A percentile compares a stretch with the other conserved stretches of the same genome.
These are phyloP conservation scores for Acanthaster planci DNA, from an alignment of 35 echinoderm and acorn worm species.

Conservation along the genomic window DNA sequence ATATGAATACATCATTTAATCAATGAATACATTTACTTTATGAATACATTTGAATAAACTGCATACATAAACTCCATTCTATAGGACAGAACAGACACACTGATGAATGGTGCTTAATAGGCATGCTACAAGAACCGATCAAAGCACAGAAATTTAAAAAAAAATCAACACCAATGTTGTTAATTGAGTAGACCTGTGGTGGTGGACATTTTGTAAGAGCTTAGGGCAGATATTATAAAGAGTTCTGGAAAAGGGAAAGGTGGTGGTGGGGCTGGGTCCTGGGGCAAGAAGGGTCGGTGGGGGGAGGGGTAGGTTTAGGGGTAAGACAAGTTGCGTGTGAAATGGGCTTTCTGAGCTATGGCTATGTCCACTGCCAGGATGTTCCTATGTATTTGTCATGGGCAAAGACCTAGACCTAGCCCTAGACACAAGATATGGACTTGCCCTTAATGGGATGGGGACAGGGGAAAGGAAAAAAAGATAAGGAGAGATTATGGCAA, in stretches of 20 bases:
- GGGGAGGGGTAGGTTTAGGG: not conserved
- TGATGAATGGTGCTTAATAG: slow-evolving; percentile 33
- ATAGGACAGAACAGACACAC: slow-evolving; percentile 26
- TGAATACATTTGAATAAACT: slow-evolving; percentile 1
- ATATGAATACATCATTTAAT: too few species aligned
- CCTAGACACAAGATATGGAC: too few species aligned
- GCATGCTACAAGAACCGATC: slow-evolving; percentile 12
- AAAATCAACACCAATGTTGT: not conserved
- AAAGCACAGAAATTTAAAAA: not conserved
- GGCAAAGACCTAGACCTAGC: too few species aligned
- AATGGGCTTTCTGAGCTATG: too few species aligned
- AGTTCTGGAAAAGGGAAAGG: not conserved
- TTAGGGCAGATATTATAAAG: too few species aligned
- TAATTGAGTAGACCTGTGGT: not conserved
- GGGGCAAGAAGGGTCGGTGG: not conserved
- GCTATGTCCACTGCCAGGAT: too few species aligned
- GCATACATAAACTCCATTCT: slow-evolving; percentile 14
- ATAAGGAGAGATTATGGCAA: too few species aligned
- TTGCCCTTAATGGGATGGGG: too few species aligned
- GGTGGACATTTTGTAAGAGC: not conserved
- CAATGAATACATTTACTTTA: not conserved
- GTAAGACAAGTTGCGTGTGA: too few species aligned
- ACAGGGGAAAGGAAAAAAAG: too few species aligned
- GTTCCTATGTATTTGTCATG: too few species aligned
- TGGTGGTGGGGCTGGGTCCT: not conserved